Base-by-base conservation (phyloP, 2,888 invertebrate genomes). In the Polyommatus icarus region DNA sequence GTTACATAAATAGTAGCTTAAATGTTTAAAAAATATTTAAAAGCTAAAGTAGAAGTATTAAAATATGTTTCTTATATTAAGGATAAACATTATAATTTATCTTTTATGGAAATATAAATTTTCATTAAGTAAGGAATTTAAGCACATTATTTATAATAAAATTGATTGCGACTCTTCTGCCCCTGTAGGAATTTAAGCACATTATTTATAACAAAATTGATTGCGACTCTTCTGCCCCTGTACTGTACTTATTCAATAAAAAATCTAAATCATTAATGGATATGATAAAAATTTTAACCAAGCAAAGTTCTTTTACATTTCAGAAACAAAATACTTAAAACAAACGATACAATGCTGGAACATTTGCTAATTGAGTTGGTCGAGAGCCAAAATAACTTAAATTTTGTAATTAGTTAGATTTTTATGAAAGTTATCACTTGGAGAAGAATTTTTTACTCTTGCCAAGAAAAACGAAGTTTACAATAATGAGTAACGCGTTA, bases 371-470 rank as follows among this genome's bases (percentile, higher is more conserved):
- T 67, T 67, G 67, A 67, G 29, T 67, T 67, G 67, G 67, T 67
- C 15, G 67, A 67, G 67, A 29, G 67, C 67, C 67, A 67, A 32
- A 67, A 67, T 67, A 32, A 67, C 29, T 67, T 67, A 29, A 67
- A 67, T 67, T 67, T 18, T 29, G 67, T 67, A 67, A 67, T 67
- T 67, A 67, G 67, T 67, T 67, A 67, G 67, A 67, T 67, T 67
- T 67, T 67, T 67, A 67, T 67, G 67, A 67, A 67, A 32, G 29
- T 67, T 67, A 67, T 67, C 67, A 67, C 67, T 67, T 67, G 29
- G 15, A 32, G 67, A 67, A 67, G 29, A 32, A 7, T 67, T 24
- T 67, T 67, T 67, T 15, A 67, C 29, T 67, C 15, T 67, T 67
- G 67, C 29, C 29, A 67, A 67, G 67, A 67, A 29, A 67, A 32